Percentiles rank a stretch among this genome's conserved stretches.
These are phyloP conservation scores for Athene cunicularia DNA, from an alignment of 2,113 vertebrate species.

Conservation along the genomic window DNA sequence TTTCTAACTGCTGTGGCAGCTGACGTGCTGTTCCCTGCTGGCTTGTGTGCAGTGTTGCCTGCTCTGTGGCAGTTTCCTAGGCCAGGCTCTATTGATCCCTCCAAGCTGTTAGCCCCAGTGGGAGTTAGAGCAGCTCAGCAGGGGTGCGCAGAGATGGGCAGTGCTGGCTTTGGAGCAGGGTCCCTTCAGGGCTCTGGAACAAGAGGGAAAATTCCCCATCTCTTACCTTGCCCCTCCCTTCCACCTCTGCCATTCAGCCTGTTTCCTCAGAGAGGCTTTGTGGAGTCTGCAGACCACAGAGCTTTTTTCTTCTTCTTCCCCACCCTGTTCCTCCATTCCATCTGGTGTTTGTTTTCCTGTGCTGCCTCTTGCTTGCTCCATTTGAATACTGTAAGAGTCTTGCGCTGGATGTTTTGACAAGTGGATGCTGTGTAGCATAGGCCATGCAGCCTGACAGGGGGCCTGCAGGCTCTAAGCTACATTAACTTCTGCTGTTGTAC, in stretches of 20 bases:
- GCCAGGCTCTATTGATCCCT: not conserved
- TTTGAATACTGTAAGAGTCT: not conserved
- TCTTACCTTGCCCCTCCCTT: not conserved
- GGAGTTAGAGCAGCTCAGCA: not conserved
- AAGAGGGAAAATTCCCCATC: not conserved
- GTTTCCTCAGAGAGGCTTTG: not conserved
- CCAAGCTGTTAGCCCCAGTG: not conserved
- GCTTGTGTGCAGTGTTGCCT: rapidly evolving
- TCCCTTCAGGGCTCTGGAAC: not conserved
- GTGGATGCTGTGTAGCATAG: not conserved
- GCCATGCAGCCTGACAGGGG: not conserved
- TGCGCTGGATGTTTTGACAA: not conserved
- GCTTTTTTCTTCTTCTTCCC: not conserved
- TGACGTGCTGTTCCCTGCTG: not conserved
- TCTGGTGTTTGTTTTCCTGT: not conserved
- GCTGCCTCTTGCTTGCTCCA: not conserved
- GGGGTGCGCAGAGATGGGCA: not conserved
- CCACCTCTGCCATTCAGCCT: not conserved
- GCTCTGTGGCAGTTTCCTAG: not conserved
- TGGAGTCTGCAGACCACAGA: not conserved
- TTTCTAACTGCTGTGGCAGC: not conserved
- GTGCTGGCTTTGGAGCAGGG: not conserved
- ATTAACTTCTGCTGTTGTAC: rapidly evolving
- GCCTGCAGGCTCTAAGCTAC: not conserved
- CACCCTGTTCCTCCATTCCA: not conserved